phyloP scores from a whole-genome alignment of 2,888 invertebrate species.

The Dicycla oo region DNA sequence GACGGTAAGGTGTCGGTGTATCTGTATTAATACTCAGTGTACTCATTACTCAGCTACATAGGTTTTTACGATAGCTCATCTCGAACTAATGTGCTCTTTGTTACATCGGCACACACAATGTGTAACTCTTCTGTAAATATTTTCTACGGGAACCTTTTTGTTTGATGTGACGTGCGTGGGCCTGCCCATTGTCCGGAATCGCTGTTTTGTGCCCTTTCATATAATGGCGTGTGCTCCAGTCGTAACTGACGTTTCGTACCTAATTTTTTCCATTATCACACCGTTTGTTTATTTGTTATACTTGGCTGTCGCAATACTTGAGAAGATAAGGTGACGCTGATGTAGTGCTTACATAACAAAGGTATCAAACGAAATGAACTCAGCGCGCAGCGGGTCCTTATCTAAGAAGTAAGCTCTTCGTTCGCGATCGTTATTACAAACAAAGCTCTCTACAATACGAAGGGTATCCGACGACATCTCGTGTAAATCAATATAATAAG shows the following conservation, averaged over 20 bases:
- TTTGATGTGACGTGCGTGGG: slow-evolving; percentile 75
- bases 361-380: slow-evolving; percentile 38
- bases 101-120: slow-evolving; percentile 69
- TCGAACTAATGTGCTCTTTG: slow-evolving; percentile 76
- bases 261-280: slow-evolving; percentile 61
- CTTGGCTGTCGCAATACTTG: slow-evolving; percentile 34
- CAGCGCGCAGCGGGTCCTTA: slow-evolving; percentile 5
- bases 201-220: slow-evolving; percentile 69
- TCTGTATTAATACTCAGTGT: slow-evolving; percentile 56
- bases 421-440: slow-evolving; percentile 42
- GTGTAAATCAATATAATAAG: slow-evolving; percentile 62
- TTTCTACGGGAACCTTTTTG: slow-evolving; percentile 73
- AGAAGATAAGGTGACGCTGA: slow-evolving; percentile 25
- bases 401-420: slow-evolving; percentile 28
- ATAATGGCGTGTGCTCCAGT: slow-evolving; percentile 67
- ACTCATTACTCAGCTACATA: slow-evolving; percentile 64
- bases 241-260: slow-evolving; percentile 59
- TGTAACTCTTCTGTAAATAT: slow-evolving; percentile 74
- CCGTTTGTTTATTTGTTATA: slow-evolving; percentile 54
- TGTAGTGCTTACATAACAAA: slow-evolving; percentile 33
- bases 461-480: slow-evolving; percentile 45
- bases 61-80: slow-evolving; percentile 72
- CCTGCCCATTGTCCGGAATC: slow-evolving; percentile 74
- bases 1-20: slow-evolving; percentile 39
- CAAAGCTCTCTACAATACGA: slow-evolving; percentile 46